These are phyloP conservation scores for Myotis lucifugus DNA, from an alignment of 2,113 vertebrate genomes.

Conservation along the genomic window DNA sequence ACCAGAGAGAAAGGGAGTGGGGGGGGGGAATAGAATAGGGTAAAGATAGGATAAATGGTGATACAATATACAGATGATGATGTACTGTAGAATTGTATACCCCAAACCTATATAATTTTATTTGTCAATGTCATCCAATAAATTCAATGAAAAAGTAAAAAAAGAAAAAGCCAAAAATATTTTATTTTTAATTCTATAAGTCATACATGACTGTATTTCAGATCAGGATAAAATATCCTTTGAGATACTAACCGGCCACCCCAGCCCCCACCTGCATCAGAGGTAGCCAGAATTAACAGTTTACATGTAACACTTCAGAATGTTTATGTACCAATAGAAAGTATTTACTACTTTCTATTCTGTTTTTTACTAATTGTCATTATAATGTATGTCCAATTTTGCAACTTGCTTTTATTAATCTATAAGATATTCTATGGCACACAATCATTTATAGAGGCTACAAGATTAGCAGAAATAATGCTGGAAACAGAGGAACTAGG, in stretches of 20 bases:
- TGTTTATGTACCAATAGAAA: not conserved
- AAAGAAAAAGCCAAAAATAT: not conserved
- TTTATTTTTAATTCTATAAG: slow-evolving; percentile 19
- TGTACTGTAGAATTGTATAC: not conserved
- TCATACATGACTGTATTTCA: not conserved
- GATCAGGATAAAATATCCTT: not conserved
- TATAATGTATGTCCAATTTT: not conserved
- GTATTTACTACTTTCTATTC: not conserved
- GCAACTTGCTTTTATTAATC: not conserved
- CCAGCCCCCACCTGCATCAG: not conserved
- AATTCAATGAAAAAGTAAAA: not conserved
- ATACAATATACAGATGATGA: not conserved
- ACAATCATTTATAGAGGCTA: not conserved
- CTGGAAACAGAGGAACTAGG: not conserved
- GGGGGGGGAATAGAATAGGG: not conserved
- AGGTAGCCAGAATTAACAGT: not conserved
- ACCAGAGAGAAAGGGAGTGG: not conserved
- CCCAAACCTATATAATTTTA: not conserved
- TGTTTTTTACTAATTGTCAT: not conserved
- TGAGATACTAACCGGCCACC: not conserved
- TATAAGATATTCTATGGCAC: not conserved
- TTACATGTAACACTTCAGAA: not conserved
- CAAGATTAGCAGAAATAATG: not conserved
- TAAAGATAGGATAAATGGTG: not conserved
- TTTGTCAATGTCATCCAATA: not conserved